Base-by-base conservation (phyloP, 2,113 vertebrate species). In the Oryzias celebensis region DNA sequence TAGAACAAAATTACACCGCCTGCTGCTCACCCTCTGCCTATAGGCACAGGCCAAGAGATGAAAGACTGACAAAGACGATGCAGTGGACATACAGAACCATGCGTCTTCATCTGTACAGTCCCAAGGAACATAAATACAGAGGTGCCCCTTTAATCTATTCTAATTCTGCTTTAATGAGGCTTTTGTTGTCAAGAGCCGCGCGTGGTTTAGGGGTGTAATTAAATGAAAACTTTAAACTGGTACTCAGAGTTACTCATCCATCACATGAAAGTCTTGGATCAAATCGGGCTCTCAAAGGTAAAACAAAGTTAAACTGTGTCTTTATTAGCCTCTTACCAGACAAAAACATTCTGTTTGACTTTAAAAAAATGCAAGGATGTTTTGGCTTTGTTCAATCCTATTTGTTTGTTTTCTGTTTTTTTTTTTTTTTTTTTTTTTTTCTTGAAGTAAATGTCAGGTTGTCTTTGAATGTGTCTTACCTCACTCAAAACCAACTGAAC, bases 1-100 rank as follows among this genome's bases (percentile, higher is more conserved):
- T 82, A 85, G 81, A 87, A 62, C 52, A 61, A 77, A 83, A 81
- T 85, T 78, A 80, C 84, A 73, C 78, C 61, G 78, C 81, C 83
- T 84, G 81, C 80, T 76, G 84, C 75, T 84, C 63, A 6, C 64
- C 59, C 68, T 66, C 75, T 78, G 83, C 81, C 87, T 84, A 82
- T 81, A 77, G 80, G 80, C 80, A 41, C 52, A 46, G 63, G 71
- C 83, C 75, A 66, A 62, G 44, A 85, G 72, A 87, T 81, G 86
- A 85, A 84, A 85, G 80, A 62, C 73, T 84, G 78, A 81, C 77
- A 79, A 76, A 77, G 44, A 57, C 14, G 31, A 55, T 52, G 62
- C 74, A 63, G 71, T 82, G 88, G 88, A 87, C 84, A 66, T 55
- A 73, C 45, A 66, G 51, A 58, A 45, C 41, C 17, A 23, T 46